Conservation (phyloP, 2,888 invertebrate genomes). For the Cephus spinipes region DNA sequence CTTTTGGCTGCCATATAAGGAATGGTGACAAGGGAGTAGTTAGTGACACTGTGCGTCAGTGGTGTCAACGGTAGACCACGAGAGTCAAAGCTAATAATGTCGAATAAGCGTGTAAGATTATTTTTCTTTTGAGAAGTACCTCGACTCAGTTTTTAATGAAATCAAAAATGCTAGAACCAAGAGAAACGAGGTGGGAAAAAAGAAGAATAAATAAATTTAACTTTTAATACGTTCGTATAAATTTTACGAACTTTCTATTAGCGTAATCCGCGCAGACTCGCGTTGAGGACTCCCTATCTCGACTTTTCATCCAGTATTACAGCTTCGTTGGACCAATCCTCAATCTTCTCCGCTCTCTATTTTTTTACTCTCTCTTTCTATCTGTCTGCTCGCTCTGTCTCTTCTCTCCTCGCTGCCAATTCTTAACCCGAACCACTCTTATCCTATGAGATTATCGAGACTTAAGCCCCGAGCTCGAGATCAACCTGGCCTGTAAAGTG, state of each 20-base stretch:
- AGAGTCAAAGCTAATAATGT: neutral
- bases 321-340: conserved; percentile 15
- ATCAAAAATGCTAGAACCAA: neutral
- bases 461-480: conserved; percentile 40
- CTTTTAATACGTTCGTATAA: conserved; percentile 33
- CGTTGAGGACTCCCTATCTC: conserved; percentile 16
- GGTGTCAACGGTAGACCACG: too few species aligned
- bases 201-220: conserved; percentile 30
- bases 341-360: neutral
- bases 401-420: conserved; percentile 4
- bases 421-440: conserved; percentile 16
- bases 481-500: conserved; percentile 8
- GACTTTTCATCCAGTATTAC: conserved; percentile 40
- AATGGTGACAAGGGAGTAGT: neutral
- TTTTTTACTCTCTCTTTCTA: neutral
- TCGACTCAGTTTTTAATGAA: neutral
- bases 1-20: neutral
- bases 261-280: conserved; percentile 36
- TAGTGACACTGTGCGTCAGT: neutral
- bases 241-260: conserved; percentile 34
- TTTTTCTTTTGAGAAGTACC: neutral
- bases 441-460: conserved; percentile 41
- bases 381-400: neutral
- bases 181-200: neutral
- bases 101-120: neutral